Percentiles rank a stretch among this genome's conserved stretches.
Evolutionary conservation across 1,140 invertebrate species (phyloP).

Genomic region (Drosophila suzukii): DNA sequence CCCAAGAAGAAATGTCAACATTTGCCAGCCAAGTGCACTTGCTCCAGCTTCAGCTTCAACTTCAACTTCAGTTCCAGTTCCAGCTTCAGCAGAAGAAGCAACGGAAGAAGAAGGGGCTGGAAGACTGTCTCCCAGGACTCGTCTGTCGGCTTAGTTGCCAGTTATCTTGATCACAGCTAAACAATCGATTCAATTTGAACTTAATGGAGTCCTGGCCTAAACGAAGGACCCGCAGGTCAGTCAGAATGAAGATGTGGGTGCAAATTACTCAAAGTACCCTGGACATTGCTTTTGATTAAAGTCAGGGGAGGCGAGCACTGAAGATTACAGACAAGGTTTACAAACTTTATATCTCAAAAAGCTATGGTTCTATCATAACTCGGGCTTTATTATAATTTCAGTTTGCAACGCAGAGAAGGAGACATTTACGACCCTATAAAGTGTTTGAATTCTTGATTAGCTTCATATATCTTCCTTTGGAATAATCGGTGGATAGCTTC

Average conservation of each 20-base stretch:
- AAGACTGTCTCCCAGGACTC: constrained; percentile 34
- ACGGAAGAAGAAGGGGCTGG: neutral
- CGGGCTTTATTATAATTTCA: no score
- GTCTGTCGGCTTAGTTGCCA: constrained; percentile 60
- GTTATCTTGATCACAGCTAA: constrained; percentile 70
- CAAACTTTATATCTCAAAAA: no score
- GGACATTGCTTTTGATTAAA: neutral
- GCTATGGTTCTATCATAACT: no score
- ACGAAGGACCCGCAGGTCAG: neutral
- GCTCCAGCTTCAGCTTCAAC: constrained; percentile 30
- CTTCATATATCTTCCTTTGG: no score
- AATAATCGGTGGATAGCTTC: no score
- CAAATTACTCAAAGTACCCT: neutral
- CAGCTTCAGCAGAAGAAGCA: neutral
- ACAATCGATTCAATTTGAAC: constrained; percentile 78
- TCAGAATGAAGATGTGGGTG: neutral
- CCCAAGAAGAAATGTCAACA: constrained; percentile 74
- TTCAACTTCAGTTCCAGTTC: constrained; percentile 14
- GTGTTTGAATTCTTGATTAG: no score
- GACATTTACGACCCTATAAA: no score
- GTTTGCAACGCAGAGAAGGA: no score
- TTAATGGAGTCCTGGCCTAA: constrained; percentile 58
- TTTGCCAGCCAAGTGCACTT: constrained; percentile 72
- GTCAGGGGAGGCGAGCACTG: neutral
- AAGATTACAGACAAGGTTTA: neutral